Base-by-base conservation (phyloP, 2,888 invertebrate species). In the Yponomeuta cagnagella region DNA sequence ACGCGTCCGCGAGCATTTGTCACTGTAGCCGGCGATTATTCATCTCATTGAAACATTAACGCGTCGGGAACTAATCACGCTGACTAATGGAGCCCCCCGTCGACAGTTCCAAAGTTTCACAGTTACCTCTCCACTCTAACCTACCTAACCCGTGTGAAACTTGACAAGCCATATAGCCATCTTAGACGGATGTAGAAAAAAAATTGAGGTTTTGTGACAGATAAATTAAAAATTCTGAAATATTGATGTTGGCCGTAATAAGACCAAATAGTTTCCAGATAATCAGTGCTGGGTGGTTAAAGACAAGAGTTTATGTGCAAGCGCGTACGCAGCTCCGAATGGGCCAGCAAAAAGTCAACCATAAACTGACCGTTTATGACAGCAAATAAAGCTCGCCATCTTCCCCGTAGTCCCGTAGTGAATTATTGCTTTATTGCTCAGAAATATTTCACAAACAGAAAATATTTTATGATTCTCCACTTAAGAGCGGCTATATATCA, bases 341-440 rank as follows among this genome's bases (percentile, higher is more conserved):
- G 70, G 75, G 73, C 78, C 71, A 75, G 74, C 79, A 90, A 92
- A 90, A 91, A 90, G 84, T 87, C 84, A 86, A 87, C 83, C 89
- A 90, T 90, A 90, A 91, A 91, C 89, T 86, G 82, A 81, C 82
- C 89, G 86, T 92, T 92, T 92, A 92, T 89, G 91, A 83, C 89
- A 80, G 92, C 90, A 91, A 90, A 92, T 92, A 92, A 91, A 91
- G 87, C 85, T 83, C 83, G 87, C 85, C 88, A 86, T 89, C 88
- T 92, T 89, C 89, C 87, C 88, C 88, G 90, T 87, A 89, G 89
- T 86, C 89, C 86, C 87, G 88, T 90, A 90, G 90, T 92, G 91
- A 92, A 89, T 91, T 92, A 92, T 91, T 91, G 91, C 92, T 92
- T 91, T 92, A 92, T 92, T 91, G 91, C 92, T 90, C 90, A 89